A percentile compares a stretch with the other conserved stretches of the same genome.
These are phyloP conservation scores for Diplodus sargus DNA, from an alignment of 2,797 vertebrate genomes.

Conservation along the genomic window DNA sequence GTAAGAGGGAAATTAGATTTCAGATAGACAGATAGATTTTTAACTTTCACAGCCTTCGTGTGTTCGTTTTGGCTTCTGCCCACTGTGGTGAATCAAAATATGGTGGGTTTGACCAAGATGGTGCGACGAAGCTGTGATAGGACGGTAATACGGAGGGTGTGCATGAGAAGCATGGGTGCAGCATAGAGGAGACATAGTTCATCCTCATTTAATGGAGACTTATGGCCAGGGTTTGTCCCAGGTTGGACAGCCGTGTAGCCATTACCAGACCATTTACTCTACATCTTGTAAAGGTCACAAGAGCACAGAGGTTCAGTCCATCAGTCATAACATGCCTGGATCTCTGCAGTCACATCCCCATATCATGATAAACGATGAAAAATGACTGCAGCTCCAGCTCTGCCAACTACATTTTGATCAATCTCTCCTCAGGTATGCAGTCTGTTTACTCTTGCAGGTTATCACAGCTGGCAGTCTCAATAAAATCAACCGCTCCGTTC, in stretches of 20 bases:
- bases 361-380: conserved; percentile 54
- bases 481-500: background rate
- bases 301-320: conserved; percentile 28
- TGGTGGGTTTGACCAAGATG: conserved; percentile 1
- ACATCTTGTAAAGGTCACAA: conserved; percentile 63
- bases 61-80: background rate
- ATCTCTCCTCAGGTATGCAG: background rate
- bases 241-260: conserved; percentile 27
- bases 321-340: conserved; percentile 58
- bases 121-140: background rate
- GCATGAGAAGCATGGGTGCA: conserved; percentile 2
- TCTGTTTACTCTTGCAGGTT: conserved; percentile 16
- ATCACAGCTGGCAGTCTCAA: conserved; percentile 9
- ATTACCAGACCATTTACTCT: conserved; percentile 41
- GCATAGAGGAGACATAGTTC: conserved; percentile 6
- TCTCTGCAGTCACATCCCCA: conserved; percentile 39
- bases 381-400: conserved; percentile 33
- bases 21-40: conserved; percentile 9
- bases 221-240: conserved; percentile 32
- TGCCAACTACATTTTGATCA: conserved; percentile 41
- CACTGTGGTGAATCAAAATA: background rate
- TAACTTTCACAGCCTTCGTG: conserved; percentile 29
- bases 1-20: conserved; percentile 56
- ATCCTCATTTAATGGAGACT: conserved; percentile 52
- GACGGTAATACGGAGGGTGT: background rate